These are phyloP conservation scores for Drosophila saltans DNA, from an alignment of 1,140 invertebrate genomes.

Conservation along the genomic window DNA sequence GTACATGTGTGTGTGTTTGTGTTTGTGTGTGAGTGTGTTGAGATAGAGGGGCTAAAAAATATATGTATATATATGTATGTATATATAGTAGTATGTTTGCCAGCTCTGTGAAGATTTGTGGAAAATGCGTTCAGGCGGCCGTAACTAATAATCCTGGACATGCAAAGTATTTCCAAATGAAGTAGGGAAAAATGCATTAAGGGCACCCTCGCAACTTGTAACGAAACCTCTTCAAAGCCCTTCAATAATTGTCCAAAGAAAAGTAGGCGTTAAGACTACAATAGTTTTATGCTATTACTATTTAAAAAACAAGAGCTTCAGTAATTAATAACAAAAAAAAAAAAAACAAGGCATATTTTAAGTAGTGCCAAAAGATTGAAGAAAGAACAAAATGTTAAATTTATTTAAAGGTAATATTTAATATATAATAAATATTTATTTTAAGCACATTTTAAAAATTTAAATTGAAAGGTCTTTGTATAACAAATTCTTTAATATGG, in stretches of 20 bases:
- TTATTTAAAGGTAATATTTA: too few species aligned
- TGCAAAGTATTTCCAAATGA: constrained; percentile 54
- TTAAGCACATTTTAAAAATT: too few species aligned
- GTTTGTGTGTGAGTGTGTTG: not conserved
- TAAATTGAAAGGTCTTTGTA: too few species aligned
- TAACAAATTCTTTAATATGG: too few species aligned
- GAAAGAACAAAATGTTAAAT: too few species aligned
- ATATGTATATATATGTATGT: too few species aligned
- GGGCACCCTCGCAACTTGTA: not conserved
- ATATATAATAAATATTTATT: too few species aligned
- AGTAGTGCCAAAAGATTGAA: too few species aligned
- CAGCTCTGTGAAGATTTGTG: constrained; percentile 39
- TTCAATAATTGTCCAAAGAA: constrained; percentile 10
- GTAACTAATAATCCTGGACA: constrained; percentile 74
- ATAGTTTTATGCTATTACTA: not conserved
- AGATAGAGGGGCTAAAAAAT: too few species aligned
- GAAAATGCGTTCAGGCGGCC: constrained; percentile 78
- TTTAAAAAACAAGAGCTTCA: not conserved
- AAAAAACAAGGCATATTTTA: too few species aligned
- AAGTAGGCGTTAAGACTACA: not conserved
- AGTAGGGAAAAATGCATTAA: not conserved
- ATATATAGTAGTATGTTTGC: too few species aligned
- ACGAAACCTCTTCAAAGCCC: not conserved
- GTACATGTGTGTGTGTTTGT: not conserved
- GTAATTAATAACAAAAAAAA: too few species aligned